Evolutionary conservation across 2,797 vertebrate species (phyloP).

Genomic region (Sylvia borin): DNA sequence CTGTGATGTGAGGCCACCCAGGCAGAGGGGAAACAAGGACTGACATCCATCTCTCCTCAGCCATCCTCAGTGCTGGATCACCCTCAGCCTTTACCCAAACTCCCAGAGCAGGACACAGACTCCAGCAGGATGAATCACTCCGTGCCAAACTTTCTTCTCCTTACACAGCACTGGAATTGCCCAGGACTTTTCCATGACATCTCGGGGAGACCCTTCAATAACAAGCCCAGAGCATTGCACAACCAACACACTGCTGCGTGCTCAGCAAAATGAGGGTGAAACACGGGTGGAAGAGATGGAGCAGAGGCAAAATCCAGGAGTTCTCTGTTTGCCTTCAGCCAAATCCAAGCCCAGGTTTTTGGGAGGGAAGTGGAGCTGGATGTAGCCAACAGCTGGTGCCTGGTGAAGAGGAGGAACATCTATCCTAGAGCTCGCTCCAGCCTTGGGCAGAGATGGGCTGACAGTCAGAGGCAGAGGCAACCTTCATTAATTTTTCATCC

Average conservation of each 20-base stretch:
- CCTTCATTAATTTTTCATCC: not conserved
- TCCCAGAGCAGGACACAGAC: not conserved
- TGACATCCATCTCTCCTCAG: not conserved
- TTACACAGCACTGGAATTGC: not conserved
- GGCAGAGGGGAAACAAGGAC: not conserved
- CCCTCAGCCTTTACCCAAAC: not conserved
- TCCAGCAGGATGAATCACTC: not conserved
- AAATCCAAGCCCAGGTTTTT: not conserved
- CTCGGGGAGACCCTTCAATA: not conserved
- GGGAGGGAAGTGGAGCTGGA: not conserved
- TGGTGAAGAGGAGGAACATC: not conserved
- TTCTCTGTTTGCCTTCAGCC: not conserved
- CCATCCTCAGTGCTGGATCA: not conserved
- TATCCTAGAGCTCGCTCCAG: not conserved
- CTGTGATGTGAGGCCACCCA: not conserved
- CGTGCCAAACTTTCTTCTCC: not conserved
- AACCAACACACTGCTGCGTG: rapidly evolving
- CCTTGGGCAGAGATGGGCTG: not conserved
- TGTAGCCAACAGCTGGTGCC: not conserved
- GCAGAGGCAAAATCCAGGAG: not conserved
- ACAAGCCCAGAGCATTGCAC: not conserved
- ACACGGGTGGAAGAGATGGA: not conserved
- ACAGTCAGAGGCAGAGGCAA: not conserved
- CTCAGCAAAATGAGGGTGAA: not conserved
- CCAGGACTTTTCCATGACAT: not conserved